These are phyloP conservation scores for Stegostoma tigrinum DNA, from an alignment of 2,113 vertebrate species.

Conservation along the genomic window DNA sequence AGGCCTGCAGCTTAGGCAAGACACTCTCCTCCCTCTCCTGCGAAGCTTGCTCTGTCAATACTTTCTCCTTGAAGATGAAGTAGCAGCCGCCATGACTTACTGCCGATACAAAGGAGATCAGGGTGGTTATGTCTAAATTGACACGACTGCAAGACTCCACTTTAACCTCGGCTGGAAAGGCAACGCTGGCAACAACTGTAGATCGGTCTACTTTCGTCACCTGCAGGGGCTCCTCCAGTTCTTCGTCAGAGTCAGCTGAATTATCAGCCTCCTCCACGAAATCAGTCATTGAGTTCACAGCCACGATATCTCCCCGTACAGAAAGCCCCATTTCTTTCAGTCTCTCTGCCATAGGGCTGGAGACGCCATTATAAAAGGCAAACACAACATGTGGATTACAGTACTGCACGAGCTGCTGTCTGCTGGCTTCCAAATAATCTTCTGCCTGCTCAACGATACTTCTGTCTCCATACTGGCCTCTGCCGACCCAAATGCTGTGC, in stretches of 20 bases:
- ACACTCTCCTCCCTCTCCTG: constrained; percentile 77
- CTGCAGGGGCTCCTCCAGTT: constrained; percentile 52
- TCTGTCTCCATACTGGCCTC: constrained; percentile 91
- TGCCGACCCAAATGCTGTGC: constrained; percentile 92
- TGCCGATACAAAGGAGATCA: constrained; percentile 86
- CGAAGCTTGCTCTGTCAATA: constrained; percentile 84
- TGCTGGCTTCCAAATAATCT: constrained; percentile 80
- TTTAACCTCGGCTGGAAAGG: constrained; percentile 76
- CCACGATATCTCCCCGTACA: constrained; percentile 82
- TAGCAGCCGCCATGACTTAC: constrained; percentile 83
- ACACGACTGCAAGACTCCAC: constrained; percentile 70
- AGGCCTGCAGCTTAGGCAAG: constrained; percentile 72
- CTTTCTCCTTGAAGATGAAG: constrained; percentile 81
- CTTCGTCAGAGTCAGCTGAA: constrained; percentile 47
- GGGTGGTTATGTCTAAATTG: constrained; percentile 92
- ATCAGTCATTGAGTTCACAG: constrained; percentile 61
- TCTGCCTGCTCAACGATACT: constrained; percentile 79
- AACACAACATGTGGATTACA: constrained; percentile 82
- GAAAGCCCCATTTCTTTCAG: constrained; percentile 80
- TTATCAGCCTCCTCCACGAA: constrained; percentile 41
- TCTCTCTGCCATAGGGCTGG: constrained; percentile 77
- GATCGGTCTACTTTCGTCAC: constrained; percentile 71
- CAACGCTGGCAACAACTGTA: constrained; percentile 71
- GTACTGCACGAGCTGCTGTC: constrained; percentile 83
- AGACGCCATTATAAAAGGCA: constrained; percentile 88